Base-by-base conservation (phyloP, 2,797 vertebrate genomes). In the Lemur catta region DNA sequence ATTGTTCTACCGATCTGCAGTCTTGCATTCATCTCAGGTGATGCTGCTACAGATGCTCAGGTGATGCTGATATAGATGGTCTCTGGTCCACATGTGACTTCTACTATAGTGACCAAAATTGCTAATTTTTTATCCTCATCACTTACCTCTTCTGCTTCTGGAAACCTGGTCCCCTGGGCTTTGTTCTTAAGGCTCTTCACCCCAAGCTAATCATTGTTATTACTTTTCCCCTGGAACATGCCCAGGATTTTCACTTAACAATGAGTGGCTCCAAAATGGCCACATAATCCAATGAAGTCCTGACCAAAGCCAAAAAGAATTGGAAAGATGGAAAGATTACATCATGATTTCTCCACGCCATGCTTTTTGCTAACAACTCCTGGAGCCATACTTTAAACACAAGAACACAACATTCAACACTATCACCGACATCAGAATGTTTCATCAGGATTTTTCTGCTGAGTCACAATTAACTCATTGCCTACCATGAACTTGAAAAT, bases 341-440 rank as follows among this genome's bases (percentile, higher is more conserved):
- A 9, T 92, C 79, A 76, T 22, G 50, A 33, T 74, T 84, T 88
- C 76, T 89, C n/a, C n/a, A 80, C 24, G 20, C 22, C 33, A 43
- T 46, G 41, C 12, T 81, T 93, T 93, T 93, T 79, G 88, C 13
- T 76, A 85, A 41, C 63, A 80, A 89, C n/a, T 82, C 50, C 59
- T 80, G 22, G 63, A 84, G 43, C 75, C 46, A 48, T 22, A 30
- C 67, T 95, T 92, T 67, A 80, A 75, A 92, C 80, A 71, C n/a
- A 93, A 43, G 35, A 72, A 26, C 22, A 59, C 26, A 63, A 8
- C 24, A 35, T 48, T 82, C 76, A 79, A 59, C 30, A 81, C 61
- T 52, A 59, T 89, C 38, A 69, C 48, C 28, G 75, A 91, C 24
- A 93, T 81, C 38, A 65, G 71, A 91, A 65, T 35, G 7, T 71